Evolutionary conservation across 2,113 vertebrate genomes (phyloP), one percentile per base, ranked within the genome.

Genomic region (Labrus mixtus): DNA sequence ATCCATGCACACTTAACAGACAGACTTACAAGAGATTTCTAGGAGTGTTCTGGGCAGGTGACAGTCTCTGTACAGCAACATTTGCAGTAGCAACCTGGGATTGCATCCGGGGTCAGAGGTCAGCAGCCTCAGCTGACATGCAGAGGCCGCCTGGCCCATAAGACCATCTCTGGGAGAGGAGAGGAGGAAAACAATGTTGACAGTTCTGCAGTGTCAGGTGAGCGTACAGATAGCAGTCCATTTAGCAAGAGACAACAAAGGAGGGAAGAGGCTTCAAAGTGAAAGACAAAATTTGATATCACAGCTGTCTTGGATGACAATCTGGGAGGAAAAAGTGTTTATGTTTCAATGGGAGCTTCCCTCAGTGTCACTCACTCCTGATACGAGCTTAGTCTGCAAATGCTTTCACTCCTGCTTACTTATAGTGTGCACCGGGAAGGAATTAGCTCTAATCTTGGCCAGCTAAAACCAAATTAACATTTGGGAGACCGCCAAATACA

Each of bases 381-480:
- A 86, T 83, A 72, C 61, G 51, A 94, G 92, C 94, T 94, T 92
- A 93, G 84, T 94, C 85, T 90, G 87, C 89, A 95, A 95, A 94
- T 57, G 81, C 87, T 93, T 95, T 95, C 90, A 94, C 93, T 92
- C 75, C 93, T 91, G 77, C 88, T 95, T 94, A 95, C 92, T 95
- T 94, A 94, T 91, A 95, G 85, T 85, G 86, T 93, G 92, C 91
- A 95, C 89, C 88, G 86, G 92, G 92, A 96, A 95, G 92, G 93
- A 96, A 96, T 95, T 95, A 96, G 85, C 94, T 93, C 94, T 96
- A 95, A 96, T 96, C 93, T 94, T 91, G 94, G 94, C 91, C 88
- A 93, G 94, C 95, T 96, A 94, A 96, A 95, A 95, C 95, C 89
- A 96, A 96, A 96, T 95, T 95, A 95, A 95, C 92, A 92, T 94